Percentiles rank a stretch among this genome's conserved stretches.
phyloP scores from a whole-genome alignment of 2,888 invertebrate genomes.

The Drosophila falleni region DNA sequence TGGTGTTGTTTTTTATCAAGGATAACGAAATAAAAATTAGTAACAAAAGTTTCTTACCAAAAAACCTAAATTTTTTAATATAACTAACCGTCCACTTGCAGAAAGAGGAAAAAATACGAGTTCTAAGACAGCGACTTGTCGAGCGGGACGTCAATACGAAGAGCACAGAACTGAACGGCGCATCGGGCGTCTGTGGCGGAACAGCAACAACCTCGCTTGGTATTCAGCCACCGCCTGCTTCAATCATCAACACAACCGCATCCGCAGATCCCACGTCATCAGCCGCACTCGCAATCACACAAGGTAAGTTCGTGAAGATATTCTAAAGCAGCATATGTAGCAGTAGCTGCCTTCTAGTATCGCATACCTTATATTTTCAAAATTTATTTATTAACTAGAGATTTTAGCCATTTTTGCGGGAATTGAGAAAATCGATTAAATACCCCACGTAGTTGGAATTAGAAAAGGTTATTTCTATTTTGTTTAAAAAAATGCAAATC shows the following conservation, averaged over 20 bases:
- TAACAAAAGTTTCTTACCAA: too few relatives aligned
- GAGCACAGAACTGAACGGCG: conserved; percentile 82
- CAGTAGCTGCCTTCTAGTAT: conserved; percentile 6
- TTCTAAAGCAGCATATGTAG: conserved; percentile 23
- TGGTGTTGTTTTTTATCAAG: too few relatives aligned
- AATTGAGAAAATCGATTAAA: conserved; percentile 76
- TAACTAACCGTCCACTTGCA: conserved; percentile 82
- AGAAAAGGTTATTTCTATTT: conserved; percentile 55
- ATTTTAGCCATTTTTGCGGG: conserved; percentile 81
- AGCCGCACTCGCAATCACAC: conserved; percentile 92
- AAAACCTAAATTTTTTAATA: too few relatives aligned
- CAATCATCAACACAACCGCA: conserved; percentile 81
- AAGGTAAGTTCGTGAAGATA: conserved; percentile 76
- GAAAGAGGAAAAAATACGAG: conserved; percentile 96
- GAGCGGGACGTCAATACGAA: conserved; percentile 90
- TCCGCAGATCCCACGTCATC: conserved; percentile 85
- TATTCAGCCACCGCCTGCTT: conserved; percentile 56
- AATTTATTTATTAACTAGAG: conserved; percentile 61
- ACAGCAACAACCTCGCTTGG: conserved; percentile 68
- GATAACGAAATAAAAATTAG: too few relatives aligned
- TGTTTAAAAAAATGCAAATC: conserved; percentile 9
- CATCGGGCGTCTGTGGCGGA: conserved; percentile 56
- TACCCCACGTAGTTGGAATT: conserved; percentile 41
- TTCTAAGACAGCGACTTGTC: conserved; percentile 91
- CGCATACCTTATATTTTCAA: neutral